Evolutionary conservation across 2,113 vertebrate species (phyloP), one percentile per base, ranked within the genome.

Genomic region (Struthio camelus): DNA sequence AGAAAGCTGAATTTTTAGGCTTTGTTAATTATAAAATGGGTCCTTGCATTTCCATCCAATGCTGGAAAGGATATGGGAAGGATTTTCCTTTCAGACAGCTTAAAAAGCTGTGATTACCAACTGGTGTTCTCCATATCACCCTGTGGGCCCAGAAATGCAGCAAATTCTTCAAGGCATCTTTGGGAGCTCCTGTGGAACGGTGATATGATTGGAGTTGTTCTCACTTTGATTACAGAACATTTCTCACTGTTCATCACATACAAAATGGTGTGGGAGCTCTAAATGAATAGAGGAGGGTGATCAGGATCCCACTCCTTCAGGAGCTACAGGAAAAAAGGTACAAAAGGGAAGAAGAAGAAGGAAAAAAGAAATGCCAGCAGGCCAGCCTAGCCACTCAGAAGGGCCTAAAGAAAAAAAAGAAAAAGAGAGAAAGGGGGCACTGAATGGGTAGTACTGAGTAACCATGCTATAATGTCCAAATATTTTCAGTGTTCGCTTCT

Each of bases 101-200:
- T 36, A 9, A 36, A 53, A 40, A 46, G 4, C 32, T 85, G 25
- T 76, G 62, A 80, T 90, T 80, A 82, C 44, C 73, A 76, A 70
- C 56, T n/a, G 25, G n/a, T 64, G 32, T 30, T 93, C 67, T 83
- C 42, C 2, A 2, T 38, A 89, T 58, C 34, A 91, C 64, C 76
- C 77, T 95, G 54, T 83, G 54, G 81, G 65, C 38, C 83, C 66
- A 91, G 38, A 92, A 85, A 61, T 12, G 56, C 53, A 89, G 40
- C 59, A 91, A 85, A 84, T 82, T 89, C 84, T 92, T 95, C 34
- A n/a, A 50, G 81, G 66, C 64, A 83, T 77, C 32, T 94, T 81
- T 40, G 64, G 75, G 78, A 87, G 44, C 89, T 95, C 87, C 89
- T 62, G 71, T 73, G 87, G 67, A 94, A 90, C 6, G 91, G 38